A percentile compares a stretch with the other conserved stretches of the same genome.
Conservation (phyloP, 2,888 invertebrate species). For the Galerucella nymphaeae region DNA sequence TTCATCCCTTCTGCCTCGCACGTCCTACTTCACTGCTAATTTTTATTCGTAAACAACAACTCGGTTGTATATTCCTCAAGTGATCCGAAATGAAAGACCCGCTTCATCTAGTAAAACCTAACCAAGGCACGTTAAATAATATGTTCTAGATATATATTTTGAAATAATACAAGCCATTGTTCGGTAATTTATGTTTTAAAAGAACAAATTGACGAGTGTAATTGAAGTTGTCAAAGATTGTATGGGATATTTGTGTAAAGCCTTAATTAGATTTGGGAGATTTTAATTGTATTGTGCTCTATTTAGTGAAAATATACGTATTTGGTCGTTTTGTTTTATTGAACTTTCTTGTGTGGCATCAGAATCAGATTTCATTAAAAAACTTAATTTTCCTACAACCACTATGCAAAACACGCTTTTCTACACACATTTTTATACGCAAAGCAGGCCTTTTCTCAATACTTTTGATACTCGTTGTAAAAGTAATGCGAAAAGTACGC, state of each 20-base stretch:
- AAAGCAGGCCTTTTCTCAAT: no score
- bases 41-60: constrained; percentile 1
- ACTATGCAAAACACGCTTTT: no score
- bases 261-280: neutral
- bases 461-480: no score
- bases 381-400: no score
- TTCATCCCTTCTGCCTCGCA: neutral
- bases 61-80: constrained; percentile 7
- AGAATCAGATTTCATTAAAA: no score
- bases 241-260: constrained; percentile 4
- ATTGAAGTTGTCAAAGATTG: constrained; percentile 8
- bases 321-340: neutral
- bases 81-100: constrained; percentile 12
- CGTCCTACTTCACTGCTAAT: neutral
- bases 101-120: constrained; percentile 11
- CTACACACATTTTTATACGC: no score
- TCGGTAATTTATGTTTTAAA: constrained; percentile 14
- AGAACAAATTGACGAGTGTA: constrained; percentile 15
- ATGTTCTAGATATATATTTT: constrained; percentile 21
- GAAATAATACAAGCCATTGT: constrained; percentile 16
- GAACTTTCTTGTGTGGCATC: no score
- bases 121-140: constrained; percentile 16
- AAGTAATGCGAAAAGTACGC: no score
- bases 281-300: neutral
- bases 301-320: neutral